Evolutionary conservation across 2,113 vertebrate genomes (phyloP), one percentile per base, ranked within the genome.

Genomic region (Crotalus helleri): DNA sequence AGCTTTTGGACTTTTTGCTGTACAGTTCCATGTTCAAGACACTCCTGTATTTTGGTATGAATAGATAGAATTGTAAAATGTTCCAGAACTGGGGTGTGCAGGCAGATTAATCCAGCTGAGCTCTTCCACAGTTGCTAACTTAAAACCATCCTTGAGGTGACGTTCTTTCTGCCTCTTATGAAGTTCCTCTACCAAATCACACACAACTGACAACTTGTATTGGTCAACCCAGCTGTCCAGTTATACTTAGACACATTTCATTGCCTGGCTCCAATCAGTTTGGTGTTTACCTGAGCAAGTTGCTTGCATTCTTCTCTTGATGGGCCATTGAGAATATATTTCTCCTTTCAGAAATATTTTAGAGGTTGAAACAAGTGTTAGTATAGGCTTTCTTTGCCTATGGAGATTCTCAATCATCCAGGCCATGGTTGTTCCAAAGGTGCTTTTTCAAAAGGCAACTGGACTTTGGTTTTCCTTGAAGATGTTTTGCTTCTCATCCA

Each of bases 291-390:
- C 26, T 64, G 88, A 90, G 17, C n/a, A 61, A 87, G 89, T 54
- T 64, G 49, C 54, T 85, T 58, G 81, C 64, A 44, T 44, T 59
- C 13, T 29, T 64, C 92, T 2, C 2, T 87, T 49, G 29, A 81
- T n/a, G 33, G 55, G 81, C n/a, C 46, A 87, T 12, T 5, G 46
- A 93, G 88, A 33, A 46, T 39, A 24, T 90, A 53, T 74, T 61
- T 90, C 92, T 93, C 13, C 87, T 90, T 64, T 85, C 19, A 81
- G 87, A 54, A 93, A 44, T 15, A 39, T 13, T 90, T 87, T 39
- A 64, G 74, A 64, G 39, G 29, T 54, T 54, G 74, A 81, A 81
- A 81, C 33, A 21, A 44, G 17, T 81, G 33, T 81, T 21, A 1
- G 7, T 23, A 81, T 44, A 81, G 64, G 33, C 29, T 13, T 69